A percentile compares a stretch with the other conserved stretches of the same genome.
Conservation (phyloP, 2,888 invertebrate species). For the Fragum whitleyi region DNA sequence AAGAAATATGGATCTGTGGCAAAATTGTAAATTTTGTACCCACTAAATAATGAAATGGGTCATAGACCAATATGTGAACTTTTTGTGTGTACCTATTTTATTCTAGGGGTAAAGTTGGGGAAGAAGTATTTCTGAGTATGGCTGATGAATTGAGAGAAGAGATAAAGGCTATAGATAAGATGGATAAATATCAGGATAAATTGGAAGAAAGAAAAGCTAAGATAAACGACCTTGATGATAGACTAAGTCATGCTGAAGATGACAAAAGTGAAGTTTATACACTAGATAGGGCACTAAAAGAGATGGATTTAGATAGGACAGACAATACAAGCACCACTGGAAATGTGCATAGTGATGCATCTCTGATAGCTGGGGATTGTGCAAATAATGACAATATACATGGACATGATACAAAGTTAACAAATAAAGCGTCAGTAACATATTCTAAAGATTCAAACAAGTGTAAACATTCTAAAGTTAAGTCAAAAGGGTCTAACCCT, state of each 20-base stretch:
- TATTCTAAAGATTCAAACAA: background rate
- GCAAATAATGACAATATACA: background rate
- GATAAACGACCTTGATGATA: background rate
- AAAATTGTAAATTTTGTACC: too few species aligned
- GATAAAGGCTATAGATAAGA: slow-evolving; percentile 59
- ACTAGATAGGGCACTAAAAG: slow-evolving; percentile 35
- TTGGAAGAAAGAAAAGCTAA: slow-evolving; percentile 32
- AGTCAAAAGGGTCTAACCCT: slow-evolving; percentile 23
- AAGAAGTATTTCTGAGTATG: slow-evolving; percentile 67
- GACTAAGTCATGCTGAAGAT: background rate
- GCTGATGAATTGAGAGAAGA: slow-evolving; percentile 63
- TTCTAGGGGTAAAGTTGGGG: slow-evolving; percentile 71
- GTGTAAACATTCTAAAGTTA: slow-evolving; percentile 1
- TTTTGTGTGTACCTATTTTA: too few species aligned
- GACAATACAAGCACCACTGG: background rate
- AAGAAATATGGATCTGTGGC: too few species aligned
- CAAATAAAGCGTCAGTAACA: background rate
- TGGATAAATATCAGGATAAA: slow-evolving; percentile 56
- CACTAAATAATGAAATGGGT: too few species aligned
- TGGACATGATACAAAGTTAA: background rate
- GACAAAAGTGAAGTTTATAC: slow-evolving; percentile 26
- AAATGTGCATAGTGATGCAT: background rate
- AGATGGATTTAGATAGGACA: slow-evolving; percentile 23
- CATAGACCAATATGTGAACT: too few species aligned
- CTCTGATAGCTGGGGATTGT: background rate